Conservation (phyloP, 2,797 vertebrate genomes). For the Eleutherodactylus coqui region DNA sequence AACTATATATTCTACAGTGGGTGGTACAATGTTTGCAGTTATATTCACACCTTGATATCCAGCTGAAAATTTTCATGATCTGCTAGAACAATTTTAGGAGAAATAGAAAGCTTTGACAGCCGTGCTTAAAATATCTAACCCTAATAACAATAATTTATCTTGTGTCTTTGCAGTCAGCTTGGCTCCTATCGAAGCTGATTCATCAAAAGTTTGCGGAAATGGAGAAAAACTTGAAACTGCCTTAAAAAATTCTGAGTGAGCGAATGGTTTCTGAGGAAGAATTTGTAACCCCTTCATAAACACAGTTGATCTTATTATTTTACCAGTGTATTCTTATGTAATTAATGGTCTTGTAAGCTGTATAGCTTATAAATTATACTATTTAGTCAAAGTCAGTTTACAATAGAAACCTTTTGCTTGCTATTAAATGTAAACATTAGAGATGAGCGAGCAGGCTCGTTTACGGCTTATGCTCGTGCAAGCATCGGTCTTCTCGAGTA, state of each 20-base stretch:
- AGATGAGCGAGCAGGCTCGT: too few relatives aligned
- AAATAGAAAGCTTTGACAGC: background rate
- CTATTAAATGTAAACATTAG: background rate
- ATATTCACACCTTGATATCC: background rate
- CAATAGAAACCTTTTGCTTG: background rate
- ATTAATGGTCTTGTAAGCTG: background rate
- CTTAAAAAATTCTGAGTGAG: background rate
- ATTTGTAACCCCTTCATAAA: background rate
- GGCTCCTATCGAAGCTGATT: background rate
- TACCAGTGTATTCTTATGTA: background rate
- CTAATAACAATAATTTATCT: slow-evolving; percentile 1
- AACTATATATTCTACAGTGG: background rate
- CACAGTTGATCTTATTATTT: background rate
- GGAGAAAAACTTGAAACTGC: background rate
- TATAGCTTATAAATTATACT: background rate
- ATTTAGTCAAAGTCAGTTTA: background rate
- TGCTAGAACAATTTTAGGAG: background rate
- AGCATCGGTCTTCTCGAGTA: too few relatives aligned
- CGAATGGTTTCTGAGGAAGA: background rate
- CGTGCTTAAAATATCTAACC: slow-evolving; percentile 7
- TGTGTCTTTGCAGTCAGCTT: slow-evolving; percentile 25
- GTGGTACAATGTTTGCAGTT: background rate
- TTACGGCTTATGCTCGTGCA: too few relatives aligned
- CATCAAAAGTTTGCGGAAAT: background rate
- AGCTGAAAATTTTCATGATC: background rate